A percentile compares a stretch with the other conserved stretches of the same genome.
Conservation (phyloP, 2,888 invertebrate species). For the Hydraecia micacea region DNA sequence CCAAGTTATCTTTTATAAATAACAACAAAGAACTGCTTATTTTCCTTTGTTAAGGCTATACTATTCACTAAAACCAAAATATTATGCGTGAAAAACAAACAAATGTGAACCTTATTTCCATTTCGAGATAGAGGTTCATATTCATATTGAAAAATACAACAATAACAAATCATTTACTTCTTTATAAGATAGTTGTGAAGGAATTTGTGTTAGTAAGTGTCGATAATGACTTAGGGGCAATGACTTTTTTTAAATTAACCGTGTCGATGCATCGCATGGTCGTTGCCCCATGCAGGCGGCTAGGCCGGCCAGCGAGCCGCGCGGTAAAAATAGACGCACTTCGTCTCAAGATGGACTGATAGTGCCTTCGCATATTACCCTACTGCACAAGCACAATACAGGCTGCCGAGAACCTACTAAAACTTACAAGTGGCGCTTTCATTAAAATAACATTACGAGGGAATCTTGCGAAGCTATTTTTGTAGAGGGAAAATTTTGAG, state of each 20-base stretch:
- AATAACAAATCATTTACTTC: conserved; percentile 12
- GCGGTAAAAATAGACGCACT: conserved; percentile 83
- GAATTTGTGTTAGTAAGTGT: conserved; percentile 50
- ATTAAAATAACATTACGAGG: conserved; percentile 27
- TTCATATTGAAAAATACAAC: conserved; percentile 16
- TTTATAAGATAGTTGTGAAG: conserved; percentile 16
- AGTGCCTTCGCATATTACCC: conserved; percentile 51
- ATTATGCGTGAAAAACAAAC: not conserved
- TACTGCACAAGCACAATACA: conserved; percentile 40
- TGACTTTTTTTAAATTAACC: conserved; percentile 84
- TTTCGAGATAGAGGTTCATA: not conserved
- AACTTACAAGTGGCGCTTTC: conserved; percentile 22
- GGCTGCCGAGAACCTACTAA: conserved; percentile 11
- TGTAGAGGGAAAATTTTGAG: conserved; percentile 4
- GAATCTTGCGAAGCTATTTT: not conserved
- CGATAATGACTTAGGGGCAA: conserved; percentile 77
- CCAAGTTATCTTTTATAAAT: not conserved
- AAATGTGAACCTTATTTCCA: conserved; percentile 22
- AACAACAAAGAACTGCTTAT: conserved; percentile 8
- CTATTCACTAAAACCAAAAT: conserved; percentile 5
- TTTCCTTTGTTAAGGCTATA: conserved; percentile 9
- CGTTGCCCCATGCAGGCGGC: conserved; percentile 81
- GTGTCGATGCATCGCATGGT: conserved; percentile 82
- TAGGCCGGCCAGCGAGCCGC: conserved; percentile 69
- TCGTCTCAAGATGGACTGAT: conserved; percentile 71